Evolutionary conservation across 2,888 invertebrate species (phyloP), one percentile per base, ranked within the genome.

Genomic region (Trachelus stipa): DNA sequence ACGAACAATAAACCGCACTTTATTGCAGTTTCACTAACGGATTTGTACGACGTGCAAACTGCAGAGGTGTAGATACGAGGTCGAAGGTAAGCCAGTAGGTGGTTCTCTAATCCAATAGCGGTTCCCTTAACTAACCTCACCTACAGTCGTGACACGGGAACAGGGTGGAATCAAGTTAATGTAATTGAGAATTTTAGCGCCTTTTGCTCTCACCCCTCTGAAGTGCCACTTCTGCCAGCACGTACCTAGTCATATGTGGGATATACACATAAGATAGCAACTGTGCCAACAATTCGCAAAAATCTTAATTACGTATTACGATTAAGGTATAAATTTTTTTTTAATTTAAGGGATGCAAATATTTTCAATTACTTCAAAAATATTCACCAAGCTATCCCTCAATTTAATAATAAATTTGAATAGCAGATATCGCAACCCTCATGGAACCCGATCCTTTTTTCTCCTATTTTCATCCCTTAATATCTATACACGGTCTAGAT

Each of bases 101-200:
- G 76, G 81, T 73, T 79, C 81, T 81, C 80, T 82, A 81, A 81
- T 82, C 79, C 82, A 82, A 82, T 81, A 79, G 85, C 85, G 88
- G 87, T 87, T 88, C 87, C 87, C 88, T 89, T 88, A 89, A 90
- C 89, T 87, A 90, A 89, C 88, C 88, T 87, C 86, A 85, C 75
- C 71, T 71, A 73, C 79, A 84, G 82, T 83, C 85, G 84, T 85
- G 87, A 86, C 87, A 86, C 87, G 83, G 80, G 81, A 83, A 84
- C 86, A 83, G 73, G 85, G 87, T 83, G 85, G 84, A 87, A 88
- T 88, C 86, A 84, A 88, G 87, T 89, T 89, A 89, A 88, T 87
- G 88, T 88, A 89, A 89, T 89, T 88, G 87, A 86, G 86, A 88
- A 88, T 88, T 88, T 88, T 87, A 88, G 83, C 88, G 85, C 86